Evolutionary conservation across 2,113 vertebrate species (phyloP).

Genomic region (Albula goreensis): DNA sequence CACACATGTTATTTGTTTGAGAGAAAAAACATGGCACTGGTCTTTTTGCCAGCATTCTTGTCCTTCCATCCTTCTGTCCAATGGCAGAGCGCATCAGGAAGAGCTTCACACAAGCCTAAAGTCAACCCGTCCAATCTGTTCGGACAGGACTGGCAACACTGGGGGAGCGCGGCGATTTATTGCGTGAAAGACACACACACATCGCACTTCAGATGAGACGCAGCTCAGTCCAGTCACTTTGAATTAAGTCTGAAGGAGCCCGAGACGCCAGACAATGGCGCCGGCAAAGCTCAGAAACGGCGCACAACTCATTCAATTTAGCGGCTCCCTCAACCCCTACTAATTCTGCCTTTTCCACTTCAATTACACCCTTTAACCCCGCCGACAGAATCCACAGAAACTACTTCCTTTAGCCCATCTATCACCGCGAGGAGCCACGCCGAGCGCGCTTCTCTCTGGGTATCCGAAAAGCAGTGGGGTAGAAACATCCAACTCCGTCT

Average conservation of each 20-base stretch:
- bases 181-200: not conserved
- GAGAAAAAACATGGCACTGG: conserved; percentile 26
- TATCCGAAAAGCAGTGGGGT: too few relatives aligned
- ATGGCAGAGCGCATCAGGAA: not conserved
- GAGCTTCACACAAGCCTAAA: conserved; percentile 15
- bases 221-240: conserved; percentile 17
- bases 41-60: not conserved
- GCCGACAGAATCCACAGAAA: conserved; percentile 10
- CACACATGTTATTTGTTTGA: conserved; percentile 44
- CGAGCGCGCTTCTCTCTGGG: not conserved
- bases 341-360: conserved; percentile 34
- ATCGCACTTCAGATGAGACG: conserved; percentile 21
- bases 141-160: conserved; percentile 29
- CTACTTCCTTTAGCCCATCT: conserved; percentile 27
- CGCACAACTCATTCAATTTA: conserved; percentile 44
- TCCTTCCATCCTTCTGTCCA: not conserved
- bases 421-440: conserved; percentile 18
- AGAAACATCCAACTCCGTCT: not conserved
- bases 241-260: conserved; percentile 33
- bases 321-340: conserved; percentile 36
- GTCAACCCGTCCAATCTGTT: conserved; percentile 26
- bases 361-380: conserved; percentile 46
- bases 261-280: conserved; percentile 23
- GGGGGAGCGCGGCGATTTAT: conserved; percentile 31
- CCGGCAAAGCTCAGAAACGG: conserved; percentile 23